These are phyloP conservation scores for Gonocerus acuteangulatus DNA, from an alignment of 2,888 invertebrate species.

Conservation along the genomic window DNA sequence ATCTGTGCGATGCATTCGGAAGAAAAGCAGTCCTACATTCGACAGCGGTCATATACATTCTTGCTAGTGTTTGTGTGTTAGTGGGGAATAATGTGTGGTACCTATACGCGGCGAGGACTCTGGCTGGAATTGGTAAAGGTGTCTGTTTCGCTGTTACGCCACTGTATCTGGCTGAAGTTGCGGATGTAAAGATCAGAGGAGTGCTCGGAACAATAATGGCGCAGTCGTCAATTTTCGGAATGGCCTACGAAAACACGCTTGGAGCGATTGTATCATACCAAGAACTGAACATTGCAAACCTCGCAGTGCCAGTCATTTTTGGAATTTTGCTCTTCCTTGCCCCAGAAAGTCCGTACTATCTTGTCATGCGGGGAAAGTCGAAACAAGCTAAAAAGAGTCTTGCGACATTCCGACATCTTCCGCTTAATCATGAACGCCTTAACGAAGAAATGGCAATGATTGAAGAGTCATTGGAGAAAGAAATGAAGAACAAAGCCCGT, in stretches of 20 bases:
- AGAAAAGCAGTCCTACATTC: slow-evolving; percentile 38
- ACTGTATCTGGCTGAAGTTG: slow-evolving; percentile 39
- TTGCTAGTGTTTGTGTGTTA: slow-evolving; percentile 42
- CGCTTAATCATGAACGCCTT: slow-evolving; percentile 10
- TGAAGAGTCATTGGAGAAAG: slow-evolving; percentile 31
- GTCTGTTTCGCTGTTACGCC: slow-evolving; percentile 38
- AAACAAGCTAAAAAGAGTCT: slow-evolving; percentile 30
- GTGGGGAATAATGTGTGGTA: slow-evolving; percentile 40
- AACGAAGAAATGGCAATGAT: slow-evolving; percentile 29
- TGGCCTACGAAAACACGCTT: slow-evolving; percentile 36
- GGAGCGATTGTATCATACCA: slow-evolving; percentile 34
- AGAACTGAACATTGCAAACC: slow-evolving; percentile 32
- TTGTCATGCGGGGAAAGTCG: slow-evolving; percentile 49
- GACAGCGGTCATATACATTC: slow-evolving; percentile 43
- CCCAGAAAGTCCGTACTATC: slow-evolving; percentile 56
- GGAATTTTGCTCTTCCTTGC: slow-evolving; percentile 50
- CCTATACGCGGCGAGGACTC: slow-evolving; percentile 34
- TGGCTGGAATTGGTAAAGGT: slow-evolving; percentile 39
- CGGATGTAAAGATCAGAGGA: slow-evolving; percentile 38
- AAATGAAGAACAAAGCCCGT: slow-evolving; percentile 32
- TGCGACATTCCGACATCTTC: slow-evolving; percentile 27
- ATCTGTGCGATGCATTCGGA: slow-evolving; percentile 37
- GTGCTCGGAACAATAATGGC: slow-evolving; percentile 38
- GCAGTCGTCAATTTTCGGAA: slow-evolving; percentile 36
- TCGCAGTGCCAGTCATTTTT: slow-evolving; percentile 48